Percentiles rank a stretch among this genome's conserved stretches.
These are phyloP conservation scores for Pogonocherus hispidulus DNA, from an alignment of 2,888 invertebrate species.

Conservation along the genomic window DNA sequence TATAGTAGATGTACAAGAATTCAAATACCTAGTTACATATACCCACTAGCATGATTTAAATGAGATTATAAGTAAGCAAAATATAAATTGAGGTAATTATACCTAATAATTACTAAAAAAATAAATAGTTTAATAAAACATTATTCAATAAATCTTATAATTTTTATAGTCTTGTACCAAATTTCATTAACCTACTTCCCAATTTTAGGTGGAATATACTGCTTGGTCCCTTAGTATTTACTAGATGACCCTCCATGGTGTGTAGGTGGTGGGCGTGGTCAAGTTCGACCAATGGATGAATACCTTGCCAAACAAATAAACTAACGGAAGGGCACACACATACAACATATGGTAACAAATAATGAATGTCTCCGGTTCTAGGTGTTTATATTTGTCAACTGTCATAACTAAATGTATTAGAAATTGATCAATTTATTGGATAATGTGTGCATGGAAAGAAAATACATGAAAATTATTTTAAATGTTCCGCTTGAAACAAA, in stretches of 20 bases:
- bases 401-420: slow-evolving; percentile 24
- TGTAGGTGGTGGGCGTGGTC: slow-evolving; percentile 62
- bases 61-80: too few relatives aligned
- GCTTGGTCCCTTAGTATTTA: slow-evolving; percentile 8
- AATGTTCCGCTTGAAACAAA: slow-evolving; percentile 11
- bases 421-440: slow-evolving; percentile 23
- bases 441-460: slow-evolving; percentile 9
- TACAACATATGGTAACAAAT: slow-evolving; percentile 21
- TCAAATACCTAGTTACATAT: too few relatives aligned
- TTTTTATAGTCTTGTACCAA: too few relatives aligned
- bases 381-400: slow-evolving; percentile 22
- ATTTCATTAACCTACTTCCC: neutral
- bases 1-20: too few relatives aligned
- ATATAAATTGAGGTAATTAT: too few relatives aligned
- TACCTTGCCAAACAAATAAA: slow-evolving; percentile 51
- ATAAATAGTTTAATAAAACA: too few relatives aligned
- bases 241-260: slow-evolving; percentile 50
- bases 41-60: too few relatives aligned
- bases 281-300: slow-evolving; percentile 57
- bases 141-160: too few relatives aligned
- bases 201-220: slow-evolving; percentile 1
- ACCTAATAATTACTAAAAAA: too few relatives aligned
- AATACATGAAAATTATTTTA: slow-evolving; percentile 28
- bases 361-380: slow-evolving; percentile 3
- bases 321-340: slow-evolving; percentile 36